phyloP scores from a whole-genome alignment of 2,797 vertebrate genomes.

The Podarcis siculus region DNA sequence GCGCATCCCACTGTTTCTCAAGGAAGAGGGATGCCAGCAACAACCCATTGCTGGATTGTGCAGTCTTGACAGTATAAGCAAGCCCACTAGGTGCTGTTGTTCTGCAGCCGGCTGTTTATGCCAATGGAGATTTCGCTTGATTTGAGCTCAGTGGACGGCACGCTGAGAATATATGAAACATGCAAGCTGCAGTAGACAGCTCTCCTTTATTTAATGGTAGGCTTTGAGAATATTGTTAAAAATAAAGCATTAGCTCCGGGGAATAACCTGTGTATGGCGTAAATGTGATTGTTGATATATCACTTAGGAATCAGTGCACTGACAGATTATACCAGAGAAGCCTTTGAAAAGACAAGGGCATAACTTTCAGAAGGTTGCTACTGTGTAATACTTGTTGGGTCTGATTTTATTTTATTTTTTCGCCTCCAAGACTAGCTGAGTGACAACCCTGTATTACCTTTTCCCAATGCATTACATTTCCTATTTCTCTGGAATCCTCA shows the following conservation, averaged over 20 bases:
- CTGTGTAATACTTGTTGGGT: constrained; percentile 18
- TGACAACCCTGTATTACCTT: constrained; percentile 24
- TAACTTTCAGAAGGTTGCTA: constrained; percentile 14
- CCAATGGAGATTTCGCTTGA: neutral
- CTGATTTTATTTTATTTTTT: neutral
- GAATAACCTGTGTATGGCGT: constrained; percentile 57
- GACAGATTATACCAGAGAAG: constrained; percentile 54
- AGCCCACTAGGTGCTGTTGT: neutral
- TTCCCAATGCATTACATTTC: neutral
- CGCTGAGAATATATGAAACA: neutral
- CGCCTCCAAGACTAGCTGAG: neutral
- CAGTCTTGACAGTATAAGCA: neutral
- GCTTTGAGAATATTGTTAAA: constrained; percentile 63
- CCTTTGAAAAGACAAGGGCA: constrained; percentile 39
- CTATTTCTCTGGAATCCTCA: neutral
- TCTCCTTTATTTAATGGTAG: constrained; percentile 66
- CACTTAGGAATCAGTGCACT: constrained; percentile 49
- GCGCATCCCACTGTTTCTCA: no score
- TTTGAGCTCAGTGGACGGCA: neutral
- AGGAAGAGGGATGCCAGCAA: no score
- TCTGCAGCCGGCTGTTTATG: neutral
- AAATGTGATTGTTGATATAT: constrained; percentile 63
- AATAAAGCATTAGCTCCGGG: constrained; percentile 55
- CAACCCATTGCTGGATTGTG: no score
- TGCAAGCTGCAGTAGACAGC: constrained; percentile 19